phyloP scores from a whole-genome alignment of 1,140 invertebrate species.

The Formica exsecta region DNA sequence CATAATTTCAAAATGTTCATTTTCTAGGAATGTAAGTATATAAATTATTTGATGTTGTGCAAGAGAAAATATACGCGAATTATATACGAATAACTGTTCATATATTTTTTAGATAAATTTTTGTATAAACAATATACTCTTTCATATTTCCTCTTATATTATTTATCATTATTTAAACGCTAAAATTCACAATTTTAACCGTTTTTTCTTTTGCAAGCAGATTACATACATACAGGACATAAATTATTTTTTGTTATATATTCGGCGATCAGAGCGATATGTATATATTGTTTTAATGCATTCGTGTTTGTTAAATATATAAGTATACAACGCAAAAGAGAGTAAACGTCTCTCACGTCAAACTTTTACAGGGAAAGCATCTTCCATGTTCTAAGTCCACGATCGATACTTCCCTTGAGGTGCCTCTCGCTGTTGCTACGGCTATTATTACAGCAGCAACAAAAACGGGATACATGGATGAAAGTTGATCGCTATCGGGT shows the following conservation, averaged over 20 bases:
- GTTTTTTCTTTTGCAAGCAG: neutral
- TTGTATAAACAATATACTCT: neutral
- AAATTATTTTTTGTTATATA: neutral
- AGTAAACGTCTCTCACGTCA: slow-evolving; percentile 41
- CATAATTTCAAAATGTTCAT: neutral
- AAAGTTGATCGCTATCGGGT: slow-evolving; percentile 64
- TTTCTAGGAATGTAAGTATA: neutral
- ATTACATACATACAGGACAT: no score
- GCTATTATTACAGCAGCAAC: slow-evolving; percentile 58
- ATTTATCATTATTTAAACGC: neutral
- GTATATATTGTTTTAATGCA: neutral
- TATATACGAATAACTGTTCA: neutral
- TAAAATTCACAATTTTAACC: neutral
- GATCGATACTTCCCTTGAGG: slow-evolving; percentile 62
- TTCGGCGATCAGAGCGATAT: neutral
- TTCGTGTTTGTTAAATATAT: slow-evolving; percentile 24
- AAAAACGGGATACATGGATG: slow-evolving; percentile 62
- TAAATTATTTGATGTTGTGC: neutral
- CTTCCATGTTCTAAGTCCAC: slow-evolving; percentile 36
- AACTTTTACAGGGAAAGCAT: slow-evolving; percentile 60
- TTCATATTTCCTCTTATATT: neutral
- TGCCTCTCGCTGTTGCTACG: slow-evolving; percentile 56
- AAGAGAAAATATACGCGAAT: neutral
- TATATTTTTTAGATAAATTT: neutral
- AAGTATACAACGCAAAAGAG: slow-evolving; percentile 34